Percentiles rank a stretch among this genome's conserved stretches.
phyloP scores from a whole-genome alignment of 2,888 invertebrate genomes.

The Sphinx pinastri region DNA sequence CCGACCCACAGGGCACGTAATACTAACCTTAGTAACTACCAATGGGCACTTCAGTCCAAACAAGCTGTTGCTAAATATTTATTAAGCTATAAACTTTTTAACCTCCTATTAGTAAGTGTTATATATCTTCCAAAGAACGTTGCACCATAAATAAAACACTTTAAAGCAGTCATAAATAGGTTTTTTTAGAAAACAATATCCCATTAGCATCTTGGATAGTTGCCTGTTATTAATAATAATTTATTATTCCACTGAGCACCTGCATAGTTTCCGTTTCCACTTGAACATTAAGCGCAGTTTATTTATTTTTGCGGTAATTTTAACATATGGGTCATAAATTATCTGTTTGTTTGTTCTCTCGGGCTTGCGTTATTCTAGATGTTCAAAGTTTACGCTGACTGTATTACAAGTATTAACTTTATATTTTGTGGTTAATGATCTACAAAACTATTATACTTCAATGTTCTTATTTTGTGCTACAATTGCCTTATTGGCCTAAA shows the following conservation, averaged over 20 bases:
- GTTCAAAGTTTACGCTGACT: neutral
- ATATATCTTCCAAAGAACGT: neutral
- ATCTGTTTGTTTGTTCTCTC: slow-evolving; percentile 1
- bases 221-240: neutral
- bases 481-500: too few relatives aligned
- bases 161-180: neutral
- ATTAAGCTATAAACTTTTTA: neutral
- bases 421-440: neutral
- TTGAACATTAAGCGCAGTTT: slow-evolving; percentile 10
- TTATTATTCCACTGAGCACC: slow-evolving; percentile 19
- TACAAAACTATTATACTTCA: too few relatives aligned
- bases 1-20: too few relatives aligned
- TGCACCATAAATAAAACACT: neutral
- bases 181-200: slow-evolving; percentile 10
- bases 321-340: slow-evolving; percentile 21
- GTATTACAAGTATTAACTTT: neutral
- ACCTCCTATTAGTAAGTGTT: neutral
- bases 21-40: too few relatives aligned
- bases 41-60: too few relatives aligned
- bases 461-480: too few relatives aligned
- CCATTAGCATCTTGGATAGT: slow-evolving; percentile 4
- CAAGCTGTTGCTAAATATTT: too few relatives aligned
- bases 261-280: slow-evolving; percentile 20
- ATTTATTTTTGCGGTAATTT: slow-evolving; percentile 1
- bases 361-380: neutral